phyloP scores from a whole-genome alignment of 2,113 vertebrate species.

The Prolemur simus region DNA sequence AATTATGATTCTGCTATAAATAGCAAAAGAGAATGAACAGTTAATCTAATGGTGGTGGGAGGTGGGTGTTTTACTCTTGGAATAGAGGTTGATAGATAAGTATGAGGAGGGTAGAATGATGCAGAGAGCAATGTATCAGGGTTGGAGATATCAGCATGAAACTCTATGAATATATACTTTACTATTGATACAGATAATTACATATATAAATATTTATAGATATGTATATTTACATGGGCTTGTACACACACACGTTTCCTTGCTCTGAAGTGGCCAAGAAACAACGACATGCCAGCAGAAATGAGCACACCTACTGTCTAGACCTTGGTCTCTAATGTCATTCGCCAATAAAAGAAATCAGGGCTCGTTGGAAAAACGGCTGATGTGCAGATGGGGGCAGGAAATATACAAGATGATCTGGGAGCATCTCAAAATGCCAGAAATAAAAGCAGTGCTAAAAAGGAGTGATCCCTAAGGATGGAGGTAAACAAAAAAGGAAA shows the following conservation, averaged over 20 bases:
- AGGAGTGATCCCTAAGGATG: neutral
- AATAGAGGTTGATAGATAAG: neutral
- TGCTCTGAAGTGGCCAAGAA: neutral
- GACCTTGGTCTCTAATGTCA: neutral
- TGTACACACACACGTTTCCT: neutral
- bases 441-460: neutral
- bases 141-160: neutral
- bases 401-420: neutral
- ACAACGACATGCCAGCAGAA: neutral
- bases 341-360: neutral
- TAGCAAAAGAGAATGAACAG: neutral
- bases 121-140: neutral
- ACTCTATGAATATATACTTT: neutral
- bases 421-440: neutral
- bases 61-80: neutral
- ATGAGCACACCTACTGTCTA: neutral
- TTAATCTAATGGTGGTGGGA: neutral
- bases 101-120: neutral
- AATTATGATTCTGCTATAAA: neutral
- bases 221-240: neutral
- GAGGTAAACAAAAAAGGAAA: neutral
- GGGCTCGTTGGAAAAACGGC: neutral
- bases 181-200: neutral
- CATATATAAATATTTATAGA: neutral
- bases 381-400: neutral